Conservation (phyloP, 2,113 vertebrate genomes). For the Corythoichthys intestinalis region DNA sequence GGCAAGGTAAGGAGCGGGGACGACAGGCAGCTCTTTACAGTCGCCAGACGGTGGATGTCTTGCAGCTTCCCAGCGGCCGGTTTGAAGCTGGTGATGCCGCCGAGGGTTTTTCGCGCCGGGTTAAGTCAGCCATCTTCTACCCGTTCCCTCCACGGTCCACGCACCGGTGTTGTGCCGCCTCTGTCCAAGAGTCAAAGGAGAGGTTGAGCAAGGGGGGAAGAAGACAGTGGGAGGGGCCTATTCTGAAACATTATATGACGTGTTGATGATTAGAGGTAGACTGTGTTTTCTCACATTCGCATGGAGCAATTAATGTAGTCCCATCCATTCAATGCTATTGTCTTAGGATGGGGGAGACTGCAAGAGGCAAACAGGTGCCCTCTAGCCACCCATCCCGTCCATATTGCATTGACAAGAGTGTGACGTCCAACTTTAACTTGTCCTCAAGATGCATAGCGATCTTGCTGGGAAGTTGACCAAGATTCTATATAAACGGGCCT, state of each 20-base stretch:
- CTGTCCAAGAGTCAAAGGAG: constrained; percentile 72
- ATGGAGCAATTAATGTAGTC: constrained; percentile 57
- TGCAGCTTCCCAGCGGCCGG: constrained; percentile 66
- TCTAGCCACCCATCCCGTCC: constrained; percentile 3
- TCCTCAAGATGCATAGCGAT: too few species aligned
- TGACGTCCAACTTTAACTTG: not conserved
- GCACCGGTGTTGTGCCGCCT: constrained; percentile 74
- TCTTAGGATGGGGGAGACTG: constrained; percentile 13
- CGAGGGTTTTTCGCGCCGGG: constrained; percentile 75
- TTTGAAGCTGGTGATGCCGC: constrained; percentile 71
- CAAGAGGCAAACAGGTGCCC: constrained; percentile 60
- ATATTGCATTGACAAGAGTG: constrained; percentile 8
- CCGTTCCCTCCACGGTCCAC: constrained; percentile 72
- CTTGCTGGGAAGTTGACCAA: too few species aligned
- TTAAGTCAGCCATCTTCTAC: constrained; percentile 90
- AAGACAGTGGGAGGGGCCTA: constrained; percentile 79
- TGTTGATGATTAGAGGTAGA: constrained; percentile 69
- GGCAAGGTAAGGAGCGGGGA: constrained; percentile 23
- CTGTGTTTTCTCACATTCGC: constrained; percentile 73
- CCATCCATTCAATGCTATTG: constrained; percentile 49
- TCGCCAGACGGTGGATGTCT: constrained; percentile 72
- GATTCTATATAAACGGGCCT: too few species aligned
- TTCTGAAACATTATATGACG: constrained; percentile 79
- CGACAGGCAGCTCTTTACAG: constrained; percentile 72
- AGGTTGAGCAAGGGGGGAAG: constrained; percentile 74